Conservation (phyloP, 2,797 vertebrate species). For the Picus viridis region DNA sequence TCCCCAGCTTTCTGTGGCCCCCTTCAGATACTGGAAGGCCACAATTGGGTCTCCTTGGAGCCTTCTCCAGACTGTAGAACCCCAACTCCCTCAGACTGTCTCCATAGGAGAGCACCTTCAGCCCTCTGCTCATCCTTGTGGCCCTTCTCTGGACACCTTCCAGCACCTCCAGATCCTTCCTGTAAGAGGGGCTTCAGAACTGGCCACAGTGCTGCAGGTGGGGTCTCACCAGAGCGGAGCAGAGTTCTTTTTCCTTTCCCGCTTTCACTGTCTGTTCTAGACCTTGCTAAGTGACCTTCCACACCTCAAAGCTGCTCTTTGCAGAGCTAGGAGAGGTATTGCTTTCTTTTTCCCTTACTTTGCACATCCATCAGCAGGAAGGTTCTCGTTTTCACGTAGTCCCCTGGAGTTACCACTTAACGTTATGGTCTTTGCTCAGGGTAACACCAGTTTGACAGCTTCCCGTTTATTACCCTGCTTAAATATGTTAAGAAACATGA, state of each 20-base stretch:
- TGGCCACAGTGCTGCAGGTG: too few relatives aligned
- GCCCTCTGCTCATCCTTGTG: too few relatives aligned
- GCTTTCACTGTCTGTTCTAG: neutral
- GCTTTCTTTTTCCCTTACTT: neutral
- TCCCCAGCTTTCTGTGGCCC: too few relatives aligned
- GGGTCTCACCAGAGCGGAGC: too few relatives aligned
- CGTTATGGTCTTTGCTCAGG: constrained; percentile 40
- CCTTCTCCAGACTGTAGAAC: too few relatives aligned
- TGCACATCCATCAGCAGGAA: constrained; percentile 1
- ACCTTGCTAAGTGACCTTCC: neutral
- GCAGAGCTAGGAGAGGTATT: neutral
- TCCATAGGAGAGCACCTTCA: too few relatives aligned
- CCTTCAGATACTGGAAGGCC: too few relatives aligned
- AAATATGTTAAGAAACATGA: constrained; percentile 61
- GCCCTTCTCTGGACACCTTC: too few relatives aligned
- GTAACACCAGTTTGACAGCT: constrained; percentile 47
- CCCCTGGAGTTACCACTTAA: constrained; percentile 16
- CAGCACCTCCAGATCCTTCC: too few relatives aligned
- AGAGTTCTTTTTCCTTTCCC: neutral
- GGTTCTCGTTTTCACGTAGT: neutral
- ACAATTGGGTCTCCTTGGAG: too few relatives aligned
- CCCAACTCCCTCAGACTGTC: too few relatives aligned
- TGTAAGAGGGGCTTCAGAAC: too few relatives aligned
- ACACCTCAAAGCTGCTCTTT: neutral
- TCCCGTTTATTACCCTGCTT: constrained; percentile 53